Percentiles rank a stretch among this genome's conserved stretches.
These are phyloP conservation scores for Lymantria monacha DNA, from an alignment of 2,888 invertebrate genomes.

Conservation along the genomic window DNA sequence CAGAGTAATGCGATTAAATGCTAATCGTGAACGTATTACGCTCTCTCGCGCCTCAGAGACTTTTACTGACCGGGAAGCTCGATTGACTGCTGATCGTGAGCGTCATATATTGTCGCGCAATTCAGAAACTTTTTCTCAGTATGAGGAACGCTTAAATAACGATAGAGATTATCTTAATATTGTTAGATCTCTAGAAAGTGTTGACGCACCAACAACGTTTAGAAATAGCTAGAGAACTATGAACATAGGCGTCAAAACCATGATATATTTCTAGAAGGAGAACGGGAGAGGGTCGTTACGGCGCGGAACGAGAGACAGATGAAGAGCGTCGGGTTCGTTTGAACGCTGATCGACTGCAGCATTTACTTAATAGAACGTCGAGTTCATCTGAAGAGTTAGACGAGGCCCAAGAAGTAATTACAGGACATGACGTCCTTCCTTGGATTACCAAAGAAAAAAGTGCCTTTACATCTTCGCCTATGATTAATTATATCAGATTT, in stretches of 20 bases:
- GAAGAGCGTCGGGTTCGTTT: conserved; percentile 1
- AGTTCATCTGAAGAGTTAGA: no score
- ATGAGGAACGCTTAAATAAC: background rate
- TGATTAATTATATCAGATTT: background rate
- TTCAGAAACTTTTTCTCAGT: background rate
- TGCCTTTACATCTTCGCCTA: background rate
- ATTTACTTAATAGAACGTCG: background rate
- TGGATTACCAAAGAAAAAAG: background rate
- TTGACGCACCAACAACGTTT: background rate
- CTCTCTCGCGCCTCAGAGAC: no score
- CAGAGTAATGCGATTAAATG: no score
- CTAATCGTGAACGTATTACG: no score
- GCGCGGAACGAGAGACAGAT: background rate
- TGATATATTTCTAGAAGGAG: conserved; percentile 2
- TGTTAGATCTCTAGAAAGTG: background rate
- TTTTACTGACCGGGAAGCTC: background rate
- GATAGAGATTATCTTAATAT: background rate
- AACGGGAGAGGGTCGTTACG: conserved; percentile 1
- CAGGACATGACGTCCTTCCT: background rate
- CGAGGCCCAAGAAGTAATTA: background rate
- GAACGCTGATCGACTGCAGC: conserved; percentile 1
- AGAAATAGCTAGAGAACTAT: no score
- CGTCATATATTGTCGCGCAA: background rate
- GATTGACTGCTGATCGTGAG: conserved; percentile 1
- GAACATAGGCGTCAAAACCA: no score